Conservation (phyloP, 1,140 invertebrate genomes). For the Archivesica marissinica region DNA sequence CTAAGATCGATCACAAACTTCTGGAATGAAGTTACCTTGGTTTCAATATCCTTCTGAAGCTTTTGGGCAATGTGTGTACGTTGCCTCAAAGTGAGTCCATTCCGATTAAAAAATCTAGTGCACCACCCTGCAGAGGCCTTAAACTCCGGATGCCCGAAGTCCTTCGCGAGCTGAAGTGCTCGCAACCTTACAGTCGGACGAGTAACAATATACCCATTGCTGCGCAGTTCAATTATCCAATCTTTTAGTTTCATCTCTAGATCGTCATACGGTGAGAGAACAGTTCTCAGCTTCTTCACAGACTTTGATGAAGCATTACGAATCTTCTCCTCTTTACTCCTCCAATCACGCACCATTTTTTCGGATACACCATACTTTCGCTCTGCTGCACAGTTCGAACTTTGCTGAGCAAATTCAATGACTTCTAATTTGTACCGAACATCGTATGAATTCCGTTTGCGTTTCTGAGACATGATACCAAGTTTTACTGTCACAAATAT, state of each 20-base stretch:
- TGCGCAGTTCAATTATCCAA: not conserved
- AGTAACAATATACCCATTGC: slow-evolving; percentile 13
- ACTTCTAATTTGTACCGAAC: too few species aligned
- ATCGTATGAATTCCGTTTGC: too few species aligned
- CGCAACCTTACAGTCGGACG: not conserved
- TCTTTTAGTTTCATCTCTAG: not conserved
- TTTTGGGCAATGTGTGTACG: slow-evolving; percentile 67
- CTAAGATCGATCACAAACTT: slow-evolving; percentile 56
- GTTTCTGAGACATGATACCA: too few species aligned
- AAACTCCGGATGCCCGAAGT: slow-evolving; percentile 26
- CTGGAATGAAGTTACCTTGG: slow-evolving; percentile 54
- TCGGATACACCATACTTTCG: slow-evolving; percentile 55
- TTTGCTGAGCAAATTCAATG: too few species aligned
- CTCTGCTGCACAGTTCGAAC: slow-evolving; percentile 33
- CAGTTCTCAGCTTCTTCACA: slow-evolving; percentile 5
- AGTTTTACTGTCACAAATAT: too few species aligned
- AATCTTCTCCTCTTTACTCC: slow-evolving; percentile 12
- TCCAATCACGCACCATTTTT: slow-evolving; percentile 21
- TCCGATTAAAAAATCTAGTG: slow-evolving; percentile 56
- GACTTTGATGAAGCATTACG: not conserved
- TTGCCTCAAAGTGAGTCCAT: slow-evolving; percentile 56
- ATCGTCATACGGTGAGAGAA: slow-evolving; percentile 16
- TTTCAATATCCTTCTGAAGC: slow-evolving; percentile 51
- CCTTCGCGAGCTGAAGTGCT: slow-evolving; percentile 18
- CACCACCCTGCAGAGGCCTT: slow-evolving; percentile 64